Base-by-base conservation (phyloP, 2,888 invertebrate species). In the Lottia gigantea region DNA sequence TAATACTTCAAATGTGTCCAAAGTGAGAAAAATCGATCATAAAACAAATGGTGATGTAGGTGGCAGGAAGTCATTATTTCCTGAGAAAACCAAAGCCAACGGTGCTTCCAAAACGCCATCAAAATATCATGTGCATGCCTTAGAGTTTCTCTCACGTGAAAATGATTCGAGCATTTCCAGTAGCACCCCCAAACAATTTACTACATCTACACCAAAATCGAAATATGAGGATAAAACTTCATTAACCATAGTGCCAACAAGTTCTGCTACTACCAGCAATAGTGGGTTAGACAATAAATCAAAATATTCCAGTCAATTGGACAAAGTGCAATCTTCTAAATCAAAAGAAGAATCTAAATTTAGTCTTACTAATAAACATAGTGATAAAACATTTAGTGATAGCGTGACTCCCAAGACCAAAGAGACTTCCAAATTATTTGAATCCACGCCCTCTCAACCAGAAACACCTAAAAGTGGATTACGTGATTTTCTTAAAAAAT, bases 1-100 rank as follows among this genome's bases (percentile, higher is more conserved):
- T n/a, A n/a, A n/a, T 61, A 66, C 68, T 40, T 26, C 62, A 16
- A 63, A 64, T 61, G 64, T 47, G 19, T 68, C 23, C 4, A 76
- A 76, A 66, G 64, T 69, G n/a, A 71, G 76, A 62, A 76, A 68
- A 71, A 45, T 75, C 16, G 75, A 77, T 15, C n/a, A 16, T 19
- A 71, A 70, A 15, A 66, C 47, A 40, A 65, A 47, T 55, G 62
- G 68, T 65, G 31, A 31, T 31, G n/a, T 64, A 15, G 19, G 19
- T 11, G 64, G 64, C 4, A 45, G 25, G 19, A 64, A 64, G 40
- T 40, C 64, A 31, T 26, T 64, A 8, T 45, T 64, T 8, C 64
- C 64, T 31, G 64, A 64, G 15, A 64, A 19, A n/a, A n/a, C 64
- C 4, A 26, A 19, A 23, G 64, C 16, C 14, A 16, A 26, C 7